Evolutionary conservation across 2,888 invertebrate species (phyloP), one percentile per base, ranked within the genome.

Genomic region (Nephrotoma flavescens): DNA sequence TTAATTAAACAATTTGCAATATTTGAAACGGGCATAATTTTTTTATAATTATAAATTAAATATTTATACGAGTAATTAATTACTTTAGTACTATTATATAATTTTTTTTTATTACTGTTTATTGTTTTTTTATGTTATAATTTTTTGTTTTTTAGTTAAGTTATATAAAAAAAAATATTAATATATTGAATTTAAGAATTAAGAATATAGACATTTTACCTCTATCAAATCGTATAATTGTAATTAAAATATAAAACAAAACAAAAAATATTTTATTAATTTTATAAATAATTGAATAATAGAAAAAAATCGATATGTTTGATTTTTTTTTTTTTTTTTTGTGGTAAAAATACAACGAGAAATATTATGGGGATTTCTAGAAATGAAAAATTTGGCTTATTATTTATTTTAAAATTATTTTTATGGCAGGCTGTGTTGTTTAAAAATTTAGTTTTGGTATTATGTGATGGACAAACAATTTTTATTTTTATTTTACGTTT

Each of bases 11-110:
- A 71, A 85, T 86, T 87, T 87, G 87, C 87, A 87, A 87, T 87
- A 87, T 87, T 87, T 52, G 83, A 87, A 85, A 87, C 87, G 87
- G 87, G 87, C 87, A 87, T 87, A 87, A 86, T 84, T 84, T 84
- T 84, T 84, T 84, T 84, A 42, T 42, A 42, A 84, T 84, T 84
- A 84, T 84, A 84, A 84, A 84, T 84, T 42, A 42, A 12, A 57
- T 57, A 57, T 42, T 15, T 84, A 42, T 42, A 41, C n/a, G 42
- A 31, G 31, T 31, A 31, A 31, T 31, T 31, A 31, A 31, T 31
- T 84, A 42, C 1, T 84, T 84, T 84, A 84, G 15, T 42, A 84
- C 84, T 42, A 42, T 84, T 84, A 42, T 42, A 31, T 84, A 84
- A 83, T 83, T 42, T 84, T 84, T 47, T 42, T 84, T 84, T 84